Conservation (phyloP, 2,113 vertebrate species). For the Ptyas mucosa region DNA sequence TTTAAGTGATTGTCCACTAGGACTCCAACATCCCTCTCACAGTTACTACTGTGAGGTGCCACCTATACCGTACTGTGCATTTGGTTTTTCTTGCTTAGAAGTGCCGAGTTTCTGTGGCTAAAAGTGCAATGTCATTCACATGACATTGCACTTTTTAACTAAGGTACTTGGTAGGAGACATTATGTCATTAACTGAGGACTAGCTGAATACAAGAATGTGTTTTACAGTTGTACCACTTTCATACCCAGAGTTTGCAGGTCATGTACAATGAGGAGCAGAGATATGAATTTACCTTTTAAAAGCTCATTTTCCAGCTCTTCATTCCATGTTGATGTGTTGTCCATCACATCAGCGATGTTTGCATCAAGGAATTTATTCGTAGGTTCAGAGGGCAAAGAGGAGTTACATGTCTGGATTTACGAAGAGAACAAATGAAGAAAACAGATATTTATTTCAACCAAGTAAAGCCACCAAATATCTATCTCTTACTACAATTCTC, state of each 20-base stretch:
- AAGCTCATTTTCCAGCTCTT: conserved; percentile 69
- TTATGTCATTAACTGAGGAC: background rate
- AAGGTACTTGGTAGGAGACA: background rate
- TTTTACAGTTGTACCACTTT: background rate
- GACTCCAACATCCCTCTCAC: too few relatives aligned
- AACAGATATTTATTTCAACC: conserved; percentile 1
- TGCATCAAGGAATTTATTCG: conserved; percentile 38
- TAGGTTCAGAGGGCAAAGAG: conserved; percentile 40
- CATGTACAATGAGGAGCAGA: background rate
- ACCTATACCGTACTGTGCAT: too few relatives aligned
- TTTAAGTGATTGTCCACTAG: too few relatives aligned
- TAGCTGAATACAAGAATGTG: background rate
- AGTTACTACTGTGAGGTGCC: too few relatives aligned
- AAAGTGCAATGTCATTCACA: background rate
- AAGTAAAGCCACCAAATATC: background rate
- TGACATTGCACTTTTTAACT: background rate
- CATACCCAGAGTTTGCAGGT: background rate
- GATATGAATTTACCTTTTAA: conserved; percentile 66
- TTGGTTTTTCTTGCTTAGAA: background rate
- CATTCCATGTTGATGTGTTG: conserved; percentile 55
- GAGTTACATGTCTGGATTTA: conserved; percentile 59
- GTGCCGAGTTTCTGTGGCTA: background rate
- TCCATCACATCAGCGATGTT: conserved; percentile 52
- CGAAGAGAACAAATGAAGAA: conserved; percentile 36
- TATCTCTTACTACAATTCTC: background rate